Base-by-base conservation (phyloP, 2,113 vertebrate genomes). In the Irena cyanogastra region DNA sequence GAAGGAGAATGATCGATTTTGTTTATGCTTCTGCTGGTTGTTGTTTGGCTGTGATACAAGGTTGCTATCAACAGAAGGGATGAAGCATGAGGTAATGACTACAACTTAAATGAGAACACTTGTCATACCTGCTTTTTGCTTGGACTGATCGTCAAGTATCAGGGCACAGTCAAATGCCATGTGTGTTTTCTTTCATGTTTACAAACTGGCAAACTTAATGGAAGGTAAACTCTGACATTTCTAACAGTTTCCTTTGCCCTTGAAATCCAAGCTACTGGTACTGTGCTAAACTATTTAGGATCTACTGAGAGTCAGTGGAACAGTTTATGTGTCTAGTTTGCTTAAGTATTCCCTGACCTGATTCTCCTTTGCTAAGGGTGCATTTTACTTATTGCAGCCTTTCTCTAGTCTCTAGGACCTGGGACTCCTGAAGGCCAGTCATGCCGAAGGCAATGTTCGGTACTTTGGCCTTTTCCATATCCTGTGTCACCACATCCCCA, bases 41-140 rank as follows among this genome's bases (percentile, higher is more conserved):
- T 94, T 97, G 87, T 94, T 97, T 98, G 97, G 97, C 97, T 96
- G 66, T 17, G 12, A 96, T 95, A 96, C 97, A 97, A 94, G 96
- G 97, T 97, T 97, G 97, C 96, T 95, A 96, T 97, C 96, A 97
- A 88, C 94, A 54, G 60, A 95, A 89, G 66, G 89, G 57, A 83
- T 84, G 93, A 96, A 94, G 92, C 92, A 94, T 97, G 97, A 97
- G 93, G 96, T 97, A 97, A 95, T 83, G 88, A 85, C 90, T 97
- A 81, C 95, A 90, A 69, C 92, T 95, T 93, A 72, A 91, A 96
- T 91, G 90, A 91, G 76, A 91, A 77, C 89, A 49, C 86, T 94
- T 92, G 93, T 94, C 74, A 89, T 49, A 90, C 85, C 96, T 97
- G 96, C 90, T 92, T 96, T 95, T 93, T 95, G 77, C 79, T 84